Evolutionary conservation across 2,888 invertebrate genomes (phyloP).

Genomic region (Panzeria rudis): DNA sequence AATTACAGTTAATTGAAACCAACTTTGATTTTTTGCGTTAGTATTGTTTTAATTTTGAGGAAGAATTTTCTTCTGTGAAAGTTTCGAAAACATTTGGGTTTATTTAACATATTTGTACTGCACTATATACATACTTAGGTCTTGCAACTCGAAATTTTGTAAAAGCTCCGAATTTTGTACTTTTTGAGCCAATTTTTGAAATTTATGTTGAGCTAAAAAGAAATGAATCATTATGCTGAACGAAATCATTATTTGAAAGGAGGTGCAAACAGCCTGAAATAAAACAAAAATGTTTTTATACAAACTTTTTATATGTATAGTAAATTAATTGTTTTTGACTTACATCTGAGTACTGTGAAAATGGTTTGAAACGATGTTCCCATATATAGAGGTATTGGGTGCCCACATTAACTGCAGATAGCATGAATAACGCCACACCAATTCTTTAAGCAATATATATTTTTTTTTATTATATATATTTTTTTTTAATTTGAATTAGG

Average conservation of each 20-base stretch:
- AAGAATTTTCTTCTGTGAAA: too few species aligned
- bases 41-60: too few species aligned
- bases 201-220: slow-evolving; percentile 38
- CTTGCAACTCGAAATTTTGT: slow-evolving; percentile 58
- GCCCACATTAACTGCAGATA: not conserved
- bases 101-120: too few species aligned
- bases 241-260: slow-evolving; percentile 55
- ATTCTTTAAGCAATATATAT: slow-evolving; percentile 27
- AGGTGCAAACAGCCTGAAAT: slow-evolving; percentile 48
- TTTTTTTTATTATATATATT: too few species aligned
- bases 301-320: too few species aligned
- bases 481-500: too few species aligned
- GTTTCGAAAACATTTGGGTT: too few species aligned
- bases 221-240: slow-evolving; percentile 59
- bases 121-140: slow-evolving; percentile 47
- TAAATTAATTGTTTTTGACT: too few species aligned
- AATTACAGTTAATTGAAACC: too few species aligned
- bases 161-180: slow-evolving; percentile 51
- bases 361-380: slow-evolving; percentile 25
- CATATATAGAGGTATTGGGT: slow-evolving; percentile 31
- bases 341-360: slow-evolving; percentile 4
- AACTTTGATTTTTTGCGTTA: too few species aligned
- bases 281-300: not conserved
- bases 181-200: slow-evolving; percentile 36
- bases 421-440: not conserved